Conservation (phyloP, 2,888 invertebrate species). For the Epinotia bilunana region DNA sequence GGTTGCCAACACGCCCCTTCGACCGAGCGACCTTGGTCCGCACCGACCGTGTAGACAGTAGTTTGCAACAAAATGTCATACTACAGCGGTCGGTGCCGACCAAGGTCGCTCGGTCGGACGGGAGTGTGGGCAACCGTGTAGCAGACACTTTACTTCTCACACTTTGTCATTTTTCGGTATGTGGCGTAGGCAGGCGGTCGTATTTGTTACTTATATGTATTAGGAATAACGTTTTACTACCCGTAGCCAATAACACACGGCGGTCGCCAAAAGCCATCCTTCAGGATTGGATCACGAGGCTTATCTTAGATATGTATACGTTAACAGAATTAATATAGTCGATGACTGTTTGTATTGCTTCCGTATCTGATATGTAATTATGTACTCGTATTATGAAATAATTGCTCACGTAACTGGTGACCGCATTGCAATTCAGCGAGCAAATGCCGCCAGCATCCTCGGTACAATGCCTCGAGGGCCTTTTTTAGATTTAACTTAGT, state of each 20-base stretch:
- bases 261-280: conserved; percentile 31
- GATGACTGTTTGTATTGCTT: background rate
- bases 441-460: too few relatives aligned
- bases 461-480: too few relatives aligned
- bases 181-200: conserved; percentile 13
- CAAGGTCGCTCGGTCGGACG: too few relatives aligned
- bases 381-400: background rate
- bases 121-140: too few relatives aligned
- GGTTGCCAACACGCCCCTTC: too few relatives aligned
- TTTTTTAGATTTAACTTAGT: too few relatives aligned
- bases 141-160: background rate
- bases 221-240: conserved; percentile 30
- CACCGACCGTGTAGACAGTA: too few relatives aligned
- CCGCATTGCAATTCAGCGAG: too few relatives aligned
- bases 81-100: too few relatives aligned
- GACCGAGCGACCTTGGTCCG: too few relatives aligned
- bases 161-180: conserved; percentile 13
- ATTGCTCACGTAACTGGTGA: too few relatives aligned
- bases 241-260: conserved; percentile 30
- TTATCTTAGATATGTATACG: background rate
- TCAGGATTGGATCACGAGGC: conserved; percentile 21
- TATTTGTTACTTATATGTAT: conserved; percentile 10
- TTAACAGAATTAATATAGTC: conserved; percentile 9
- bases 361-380: background rate
- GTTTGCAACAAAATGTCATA: too few relatives aligned